Evolutionary conservation across 2,113 vertebrate species (phyloP).

Genomic region (Poecilia latipinna): DNA sequence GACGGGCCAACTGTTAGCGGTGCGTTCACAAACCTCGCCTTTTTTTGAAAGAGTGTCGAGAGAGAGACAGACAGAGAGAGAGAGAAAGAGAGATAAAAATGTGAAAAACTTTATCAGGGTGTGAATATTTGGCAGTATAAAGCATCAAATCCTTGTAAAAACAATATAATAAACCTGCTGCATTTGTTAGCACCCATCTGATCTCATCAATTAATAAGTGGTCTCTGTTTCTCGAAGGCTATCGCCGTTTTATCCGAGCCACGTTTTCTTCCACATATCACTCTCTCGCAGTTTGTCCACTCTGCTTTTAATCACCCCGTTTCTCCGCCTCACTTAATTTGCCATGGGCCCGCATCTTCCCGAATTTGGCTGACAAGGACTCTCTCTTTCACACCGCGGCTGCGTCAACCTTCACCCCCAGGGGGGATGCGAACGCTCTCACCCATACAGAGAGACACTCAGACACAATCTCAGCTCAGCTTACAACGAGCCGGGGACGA

Average conservation of each 20-base stretch:
- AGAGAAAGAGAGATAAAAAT: neutral
- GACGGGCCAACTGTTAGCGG: too few species aligned
- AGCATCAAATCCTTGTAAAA: neutral
- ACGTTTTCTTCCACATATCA: conserved; percentile 6
- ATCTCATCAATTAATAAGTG: neutral
- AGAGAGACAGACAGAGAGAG: neutral
- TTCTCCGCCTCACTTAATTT: conserved; percentile 7
- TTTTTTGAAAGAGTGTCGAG: too few species aligned
- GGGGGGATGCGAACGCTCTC: conserved; percentile 26
- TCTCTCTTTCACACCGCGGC: conserved; percentile 32
- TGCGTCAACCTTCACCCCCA: conserved; percentile 9
- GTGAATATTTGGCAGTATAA: neutral
- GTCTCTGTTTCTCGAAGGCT: neutral
- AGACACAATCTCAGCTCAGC: conserved; percentile 28
- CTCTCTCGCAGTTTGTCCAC: conserved; percentile 16
- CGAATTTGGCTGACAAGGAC: conserved; percentile 45
- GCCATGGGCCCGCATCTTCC: conserved; percentile 5
- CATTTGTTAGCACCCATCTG: neutral
- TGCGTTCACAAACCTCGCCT: too few species aligned
- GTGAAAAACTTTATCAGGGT: neutral
- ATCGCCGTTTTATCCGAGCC: neutral
- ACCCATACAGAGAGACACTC: conserved; percentile 15
- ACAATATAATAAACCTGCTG: neutral
- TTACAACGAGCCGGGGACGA: conserved; percentile 41
- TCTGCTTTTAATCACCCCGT: conserved; percentile 1